Evolutionary conservation across 2,113 vertebrate genomes (phyloP), one percentile per base, ranked within the genome.

Genomic region (Enhydra lutris): DNA sequence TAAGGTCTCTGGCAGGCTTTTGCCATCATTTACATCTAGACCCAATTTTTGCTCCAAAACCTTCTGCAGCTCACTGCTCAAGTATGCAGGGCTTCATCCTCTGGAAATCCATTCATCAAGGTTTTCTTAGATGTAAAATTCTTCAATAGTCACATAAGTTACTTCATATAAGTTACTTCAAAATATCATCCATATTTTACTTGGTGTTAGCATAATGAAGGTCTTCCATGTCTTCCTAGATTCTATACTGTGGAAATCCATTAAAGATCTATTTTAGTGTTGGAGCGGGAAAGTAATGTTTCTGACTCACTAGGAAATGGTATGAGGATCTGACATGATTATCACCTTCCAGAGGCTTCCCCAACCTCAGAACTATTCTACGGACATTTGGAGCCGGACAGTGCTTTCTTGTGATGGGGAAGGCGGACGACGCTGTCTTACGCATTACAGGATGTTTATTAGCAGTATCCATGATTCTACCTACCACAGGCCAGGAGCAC

Each of bases 401-500:
- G 10, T 31, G 55, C 2, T 57, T 50, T 13, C 6, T 29, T 29
- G 1, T 34, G 15, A 23, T 71, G 17, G 18, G n/a, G 42, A 45
- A 20, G 4, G 7, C 15, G 5, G 0, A 2, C 1, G 34, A 55
- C 34, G 9, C 29, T 76, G 18, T n/a, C 2, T 7, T 45, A 9
- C 15, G 1, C 14, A 18, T 18, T 84, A 3, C 23, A 34, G 11
- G 9, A 59, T 36, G 10, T 45, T 69, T n/a, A 86, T 69, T 31
- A 83, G 14, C 31, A 87, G n/a, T 24, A 34, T 45, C 18, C 36
- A 24, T 42, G n/a, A 14, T 65, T 86, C 24, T 18, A 29, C 29
- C 45, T 21, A 50, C 4, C 34, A 50, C 5, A 71, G 15, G 23
- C 24, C 26, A 80, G 71, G n/a, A 83, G 17, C 17, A 78, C 79